Evolutionary conservation across 2,888 invertebrate genomes (phyloP), one percentile per base, ranked within the genome.

Genomic region (Microctonus brassicae): DNA sequence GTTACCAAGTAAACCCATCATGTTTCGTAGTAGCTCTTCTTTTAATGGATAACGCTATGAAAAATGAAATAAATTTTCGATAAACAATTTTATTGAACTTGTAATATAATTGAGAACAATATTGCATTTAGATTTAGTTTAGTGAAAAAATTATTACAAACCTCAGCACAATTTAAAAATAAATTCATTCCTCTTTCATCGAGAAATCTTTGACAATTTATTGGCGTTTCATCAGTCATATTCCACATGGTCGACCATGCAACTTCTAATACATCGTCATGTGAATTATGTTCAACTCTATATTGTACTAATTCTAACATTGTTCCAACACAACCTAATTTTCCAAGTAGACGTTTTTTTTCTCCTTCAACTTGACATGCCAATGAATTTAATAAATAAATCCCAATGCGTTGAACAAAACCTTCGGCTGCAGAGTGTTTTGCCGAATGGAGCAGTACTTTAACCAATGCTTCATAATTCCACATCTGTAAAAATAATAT

Each of bases 161-260:
- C 96, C 89, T 92, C 91, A 70, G 97, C 92, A 88, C 98, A 99
- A 76, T 92, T 92, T 13, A 96, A 90, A 88, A 99, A 99, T 80
- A 94, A 93, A 78, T 93, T 92, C 95, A 99, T 95, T 77, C 99
- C 99, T 53, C 93, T 91, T 74, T 93, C 93, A 79, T 95, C 93
- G 71, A 99, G 90, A 89, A 99, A 99, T 81, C 95, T 91, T 86
- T 93, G 91, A 89, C 98, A 98, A 89, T 99, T 99, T 80, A 93
- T 91, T 55, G 97, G 95, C 11, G 98, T 98, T 89, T 99, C 98
- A 87, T 99, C 98, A 36, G 95, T 95, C 78, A 96, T 95, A 88
- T 98, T 99, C 98, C 98, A 99, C 95, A 99, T 95, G n/a, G 97
- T 97, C 71, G 97, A 97, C 99, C 99, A 99, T 3, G 98, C 97